phyloP scores from a whole-genome alignment of 2,888 invertebrate species.

The Magallana nippona region DNA sequence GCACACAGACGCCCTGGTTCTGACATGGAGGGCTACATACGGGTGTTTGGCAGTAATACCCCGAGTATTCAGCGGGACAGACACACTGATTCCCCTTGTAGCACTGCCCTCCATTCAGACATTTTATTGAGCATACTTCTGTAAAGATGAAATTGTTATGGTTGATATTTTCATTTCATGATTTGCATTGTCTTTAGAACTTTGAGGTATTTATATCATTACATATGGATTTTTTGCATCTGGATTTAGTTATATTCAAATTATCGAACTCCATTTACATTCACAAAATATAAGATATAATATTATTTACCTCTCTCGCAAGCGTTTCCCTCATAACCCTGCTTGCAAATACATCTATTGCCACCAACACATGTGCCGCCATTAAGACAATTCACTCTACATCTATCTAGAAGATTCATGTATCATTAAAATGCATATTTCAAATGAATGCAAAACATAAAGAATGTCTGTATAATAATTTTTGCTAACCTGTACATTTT shows the following conservation, averaged over 20 bases:
- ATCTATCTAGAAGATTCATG: slow-evolving; percentile 51
- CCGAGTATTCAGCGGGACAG: slow-evolving; percentile 55
- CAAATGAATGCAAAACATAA: background rate
- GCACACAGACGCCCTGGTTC: slow-evolving; percentile 56
- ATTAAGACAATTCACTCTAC: slow-evolving; percentile 55
- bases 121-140: slow-evolving; percentile 57
- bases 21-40: slow-evolving; percentile 58
- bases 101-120: slow-evolving; percentile 59
- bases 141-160: slow-evolving; percentile 13
- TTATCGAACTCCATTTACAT: background rate
- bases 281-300: background rate
- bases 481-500: slow-evolving; percentile 47
- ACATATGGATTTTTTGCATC: no score
- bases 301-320: slow-evolving; percentile 55
- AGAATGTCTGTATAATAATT: background rate
- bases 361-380: slow-evolving; percentile 56
- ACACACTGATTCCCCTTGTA: slow-evolving; percentile 55
- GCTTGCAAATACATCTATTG: slow-evolving; percentile 57
- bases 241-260: no score
- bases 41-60: slow-evolving; percentile 55
- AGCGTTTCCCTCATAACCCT: slow-evolving; percentile 56
- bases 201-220: no score
- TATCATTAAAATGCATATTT: background rate
- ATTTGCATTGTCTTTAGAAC: no score
- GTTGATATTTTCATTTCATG: no score